Base-by-base conservation (phyloP, 2,888 invertebrate genomes). In the Monochamus alternatus region DNA sequence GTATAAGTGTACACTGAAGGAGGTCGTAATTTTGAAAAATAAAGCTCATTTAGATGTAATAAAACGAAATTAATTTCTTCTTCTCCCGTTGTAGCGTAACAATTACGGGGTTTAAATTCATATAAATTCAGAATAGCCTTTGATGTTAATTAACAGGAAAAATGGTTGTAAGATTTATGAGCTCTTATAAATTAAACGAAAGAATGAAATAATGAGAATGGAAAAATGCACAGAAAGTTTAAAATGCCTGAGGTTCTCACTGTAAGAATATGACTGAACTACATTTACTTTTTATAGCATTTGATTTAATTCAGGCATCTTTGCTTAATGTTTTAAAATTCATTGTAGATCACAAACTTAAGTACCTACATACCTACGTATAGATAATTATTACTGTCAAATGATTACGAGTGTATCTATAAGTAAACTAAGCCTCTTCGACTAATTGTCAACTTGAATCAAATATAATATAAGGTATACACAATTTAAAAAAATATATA, bases 141-240 rank as follows among this genome's bases (percentile, higher is more conserved):
- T 55, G 55, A 55, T 55, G 55, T 55, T 55, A 55, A 55, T 55
- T 55, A 55, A 55, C 14, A 55, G 3, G 55, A 55, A 55, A 55
- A 55, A 55, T 55, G 55, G n/a, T 55, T 12, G n/a, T 7, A 55
- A 14, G 55, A 55, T 55, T 55, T 55, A 55, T 14, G 55, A 8
- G 4, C 55, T 55, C 55, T n/a, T 55, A 55, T 55, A 55, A 55
- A 55, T 55, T 55, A 3, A 55, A 55, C 55, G 14, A 14, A 55
- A 55, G 14, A 55, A n/a, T 55, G 14, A n/a, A 14, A 14, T 55
- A 55, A 14, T 14, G 55, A 4, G 14, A 55, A 55, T 55, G 22
- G 14, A 10, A 12, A 47, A 9, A 47, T 47, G 47, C 47, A 47
- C 10, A 47, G 47, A 10, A 55, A 7, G 55, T 22, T n/a, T 55